Conservation (phyloP, 2,797 vertebrate species). For the Anguilla pacifica region DNA sequence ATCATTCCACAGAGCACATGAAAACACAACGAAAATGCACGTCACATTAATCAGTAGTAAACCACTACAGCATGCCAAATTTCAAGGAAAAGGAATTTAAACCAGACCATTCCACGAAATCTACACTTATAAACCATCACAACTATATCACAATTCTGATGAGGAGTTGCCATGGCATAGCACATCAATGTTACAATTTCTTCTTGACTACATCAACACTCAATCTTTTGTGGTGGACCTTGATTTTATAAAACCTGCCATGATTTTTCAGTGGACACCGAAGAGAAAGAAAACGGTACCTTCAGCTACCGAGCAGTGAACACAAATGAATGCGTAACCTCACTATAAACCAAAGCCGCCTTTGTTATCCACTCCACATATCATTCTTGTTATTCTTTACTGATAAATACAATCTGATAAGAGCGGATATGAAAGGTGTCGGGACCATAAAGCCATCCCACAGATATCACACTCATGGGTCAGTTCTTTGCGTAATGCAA, state of each 20-base stretch:
- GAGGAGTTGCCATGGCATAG: background rate
- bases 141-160: background rate
- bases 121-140: background rate
- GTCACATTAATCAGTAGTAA: background rate
- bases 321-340: conserved; percentile 9
- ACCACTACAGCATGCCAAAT: background rate
- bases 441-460: conserved; percentile 59
- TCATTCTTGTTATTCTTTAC: conserved; percentile 37
- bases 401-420: conserved; percentile 54
- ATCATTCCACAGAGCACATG: background rate
- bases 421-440: conserved; percentile 54
- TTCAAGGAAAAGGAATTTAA: background rate
- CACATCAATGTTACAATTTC: background rate
- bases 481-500: conserved; percentile 16
- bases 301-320: background rate
- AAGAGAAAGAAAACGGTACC: background rate
- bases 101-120: background rate
- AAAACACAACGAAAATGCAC: background rate
- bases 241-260: background rate
- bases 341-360: conserved; percentile 18
- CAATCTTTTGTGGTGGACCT: background rate
- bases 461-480: background rate
- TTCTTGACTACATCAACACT: background rate
- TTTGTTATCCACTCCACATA: conserved; percentile 32
- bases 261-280: background rate